Evolutionary conservation across 1,140 invertebrate genomes (phyloP), one percentile per base, ranked within the genome.

Genomic region (Drosophila pandora): DNA sequence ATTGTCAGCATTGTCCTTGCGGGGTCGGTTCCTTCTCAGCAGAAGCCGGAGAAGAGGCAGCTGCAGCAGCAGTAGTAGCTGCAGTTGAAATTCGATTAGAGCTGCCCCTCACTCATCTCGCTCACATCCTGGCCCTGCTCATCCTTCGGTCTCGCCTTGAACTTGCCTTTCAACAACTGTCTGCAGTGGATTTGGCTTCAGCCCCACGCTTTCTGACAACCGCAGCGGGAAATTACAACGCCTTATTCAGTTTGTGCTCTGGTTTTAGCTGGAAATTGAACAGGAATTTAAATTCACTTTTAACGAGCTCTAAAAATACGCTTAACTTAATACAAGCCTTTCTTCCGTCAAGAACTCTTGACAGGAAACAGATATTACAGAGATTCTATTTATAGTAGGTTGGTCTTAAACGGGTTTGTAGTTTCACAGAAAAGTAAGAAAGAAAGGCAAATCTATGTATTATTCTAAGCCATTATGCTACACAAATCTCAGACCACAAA

Each of bases 21-120:
- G 22, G 53, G 55, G 63, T 13, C 39, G 57, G n/a, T 41, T 63
- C 17, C 28, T 25, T 3, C 32, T 37, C 34, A 37, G 34, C 34
- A 37, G 34, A 12, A 37, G 34, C 34, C 0, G 3, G 6, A 32
- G 32, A 10, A 10, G 32, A 1, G 9, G 32, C 3, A 30, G 30
- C 30, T 5, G 30, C 1, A 30, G 30, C 30, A 5, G 30, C 45
- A 32, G 62, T 48, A 54, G 59, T 49, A 55, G 55, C 57, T 54
- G 57, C 76, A 79, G 70, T 70, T 54, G 68, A 69, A 75, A 76
- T 76, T 76, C 74, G 74, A 76, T 76, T 76, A 76, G 17, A 68
- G 74, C 56, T 25, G 8, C 63, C 59, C 34, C 12, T 10, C 1
- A 6, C 17, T 13, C 41, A 43, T 25, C 12, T 10, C 1, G 0